These are phyloP conservation scores for Bucorvus abyssinicus DNA, from an alignment of 2,797 vertebrate genomes.

Conservation along the genomic window DNA sequence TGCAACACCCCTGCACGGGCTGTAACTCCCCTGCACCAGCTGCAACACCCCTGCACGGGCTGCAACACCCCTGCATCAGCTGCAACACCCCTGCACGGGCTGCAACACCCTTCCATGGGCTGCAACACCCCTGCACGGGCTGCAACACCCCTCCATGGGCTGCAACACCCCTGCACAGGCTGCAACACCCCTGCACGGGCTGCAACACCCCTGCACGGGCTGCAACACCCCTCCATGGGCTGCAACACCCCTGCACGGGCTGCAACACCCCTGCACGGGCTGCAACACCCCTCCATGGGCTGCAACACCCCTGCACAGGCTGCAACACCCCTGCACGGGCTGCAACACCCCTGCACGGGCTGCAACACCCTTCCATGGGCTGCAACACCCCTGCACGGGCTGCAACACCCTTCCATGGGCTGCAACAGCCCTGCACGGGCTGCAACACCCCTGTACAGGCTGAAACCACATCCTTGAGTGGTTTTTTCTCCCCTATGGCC, in stretches of 20 bases:
- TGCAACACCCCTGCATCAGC: accelerated
- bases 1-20: accelerated
- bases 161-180: accelerated
- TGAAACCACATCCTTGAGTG: neutral
- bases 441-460: accelerated
- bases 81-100: accelerated
- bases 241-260: no score
- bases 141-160: accelerated
- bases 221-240: accelerated
- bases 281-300: accelerated
- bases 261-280: accelerated
- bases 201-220: accelerated
- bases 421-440: accelerated
- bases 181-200: accelerated
- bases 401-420: accelerated
- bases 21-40: accelerated
- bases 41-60: accelerated
- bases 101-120: accelerated
- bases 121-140: accelerated
- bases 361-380: accelerated
- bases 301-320: accelerated
- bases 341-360: accelerated
- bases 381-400: accelerated
- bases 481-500: neutral
- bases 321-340: accelerated